Evolutionary conservation across 2,888 invertebrate species (phyloP), one percentile per base, ranked within the genome.

Genomic region (Eulithis prunata): DNA sequence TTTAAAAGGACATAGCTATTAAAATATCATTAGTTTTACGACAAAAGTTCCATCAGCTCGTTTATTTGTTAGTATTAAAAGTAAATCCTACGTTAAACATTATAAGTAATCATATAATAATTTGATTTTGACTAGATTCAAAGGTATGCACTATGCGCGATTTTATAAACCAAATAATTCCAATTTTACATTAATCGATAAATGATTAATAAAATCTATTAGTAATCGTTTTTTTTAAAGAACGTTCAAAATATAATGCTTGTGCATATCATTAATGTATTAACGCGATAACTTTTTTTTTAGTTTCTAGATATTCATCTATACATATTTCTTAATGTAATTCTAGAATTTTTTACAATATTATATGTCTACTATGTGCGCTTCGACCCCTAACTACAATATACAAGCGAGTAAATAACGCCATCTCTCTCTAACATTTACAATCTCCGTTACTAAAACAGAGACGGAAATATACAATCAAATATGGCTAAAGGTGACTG

Each of bases 351-450:
- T 43, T 66, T 57, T 51, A 59, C 62, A 60, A 47, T 43, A 57
- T 66, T 72, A 71, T 68, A 63, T 65, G 32, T 32, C 32, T 32
- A 32, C 57, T n/a, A 67, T 67, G 59, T 73, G 73, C 71, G 73
- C 58, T 71, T 66, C 57, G 61, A 61, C 52, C 38, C 51, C 53
- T 66, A 65, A 62, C 55, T 69, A 70, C 38, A 49, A 56, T 58
- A 65, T 57, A 66, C 54, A 71, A 59, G 54, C 38, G 54, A 54
- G 57, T 67, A 69, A 64, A 64, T 64, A 67, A 57, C 58, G 56
- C 52, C 45, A 59, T 67, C 64, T 67, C 67, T 60, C 14, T 69
- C 56, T 71, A 67, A 62, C 59, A 64, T 63, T 62, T 61, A 57
- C 43, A 55, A 46, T 28, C 57, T 62, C 68, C 55, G 61, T 68